Percentiles rank a stretch among this genome's conserved stretches.
Evolutionary conservation across 2,888 invertebrate species (phyloP).

Genomic region (Drosophila trichaetosa): DNA sequence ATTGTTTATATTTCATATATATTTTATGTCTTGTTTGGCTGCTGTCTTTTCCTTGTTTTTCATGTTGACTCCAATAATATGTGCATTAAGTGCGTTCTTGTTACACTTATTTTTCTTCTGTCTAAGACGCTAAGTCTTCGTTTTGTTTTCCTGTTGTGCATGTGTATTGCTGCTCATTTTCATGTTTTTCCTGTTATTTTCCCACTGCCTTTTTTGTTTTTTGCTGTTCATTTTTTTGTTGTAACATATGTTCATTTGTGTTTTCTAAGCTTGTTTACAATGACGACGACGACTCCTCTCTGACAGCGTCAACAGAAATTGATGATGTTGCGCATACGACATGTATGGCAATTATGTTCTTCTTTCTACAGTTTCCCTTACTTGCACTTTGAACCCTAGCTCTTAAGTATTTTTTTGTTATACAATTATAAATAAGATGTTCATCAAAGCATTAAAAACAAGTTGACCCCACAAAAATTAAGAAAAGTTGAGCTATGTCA

Average conservation of each 20-base stretch:
- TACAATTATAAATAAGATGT: slow-evolving; percentile 50
- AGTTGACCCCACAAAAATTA: slow-evolving; percentile 25
- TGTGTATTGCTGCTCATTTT: slow-evolving; percentile 43
- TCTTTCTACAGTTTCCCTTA: neutral
- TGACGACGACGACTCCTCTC: slow-evolving; percentile 48
- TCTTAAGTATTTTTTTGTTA: slow-evolving; percentile 31
- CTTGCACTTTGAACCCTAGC: slow-evolving; percentile 7
- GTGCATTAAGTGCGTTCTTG: slow-evolving; percentile 52
- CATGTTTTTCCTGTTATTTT: slow-evolving; percentile 43
- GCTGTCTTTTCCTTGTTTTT: slow-evolving; percentile 43
- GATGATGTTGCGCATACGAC: slow-evolving; percentile 44
- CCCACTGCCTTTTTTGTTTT: neutral
- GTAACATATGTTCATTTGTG: slow-evolving; percentile 58
- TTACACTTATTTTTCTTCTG: slow-evolving; percentile 12
- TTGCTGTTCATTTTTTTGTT: slow-evolving; percentile 9
- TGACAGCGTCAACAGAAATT: slow-evolving; percentile 59
- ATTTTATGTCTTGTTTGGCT: slow-evolving; percentile 48
- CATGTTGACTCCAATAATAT: slow-evolving; percentile 58
- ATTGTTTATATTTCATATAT: slow-evolving; percentile 60
- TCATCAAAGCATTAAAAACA: slow-evolving; percentile 42
- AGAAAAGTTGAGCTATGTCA: slow-evolving; percentile 53
- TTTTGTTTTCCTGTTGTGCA: slow-evolving; percentile 28
- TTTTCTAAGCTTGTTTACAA: slow-evolving; percentile 55
- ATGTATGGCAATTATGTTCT: slow-evolving; percentile 47
- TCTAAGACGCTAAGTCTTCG: slow-evolving; percentile 18